Percentiles rank a stretch among this genome's conserved stretches.
Evolutionary conservation across 2,113 vertebrate genomes (phyloP).

Genomic region (Baryphthengus martii): DNA sequence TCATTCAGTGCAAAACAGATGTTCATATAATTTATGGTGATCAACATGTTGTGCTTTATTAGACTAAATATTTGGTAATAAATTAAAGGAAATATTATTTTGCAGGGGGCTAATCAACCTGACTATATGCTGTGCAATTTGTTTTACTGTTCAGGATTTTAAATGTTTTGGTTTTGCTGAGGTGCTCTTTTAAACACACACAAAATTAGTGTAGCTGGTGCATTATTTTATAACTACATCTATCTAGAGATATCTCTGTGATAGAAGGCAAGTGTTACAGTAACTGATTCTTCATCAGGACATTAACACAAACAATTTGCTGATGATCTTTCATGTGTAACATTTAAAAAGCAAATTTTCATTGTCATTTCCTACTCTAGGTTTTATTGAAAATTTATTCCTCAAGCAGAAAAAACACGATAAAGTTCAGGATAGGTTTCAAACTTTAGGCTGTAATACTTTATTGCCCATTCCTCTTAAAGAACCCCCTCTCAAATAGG

Average conservation of each 20-base stretch:
- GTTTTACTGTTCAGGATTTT: not conserved
- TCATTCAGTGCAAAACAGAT: constrained; percentile 33
- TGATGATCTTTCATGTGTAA: not conserved
- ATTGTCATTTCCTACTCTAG: not conserved
- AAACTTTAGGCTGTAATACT: not conserved
- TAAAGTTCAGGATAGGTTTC: not conserved
- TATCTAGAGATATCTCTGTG: not conserved
- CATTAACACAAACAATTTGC: not conserved
- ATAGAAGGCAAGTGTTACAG: not conserved
- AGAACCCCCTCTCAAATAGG: not conserved
- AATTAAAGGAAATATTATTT: constrained; percentile 17
- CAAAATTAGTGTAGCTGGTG: not conserved
- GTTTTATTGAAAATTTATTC: not conserved
- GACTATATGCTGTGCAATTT: not conserved
- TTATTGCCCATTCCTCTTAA: not conserved
- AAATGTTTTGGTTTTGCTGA: not conserved
- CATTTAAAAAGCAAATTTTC: not conserved
- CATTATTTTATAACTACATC: not conserved
- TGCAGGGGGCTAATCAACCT: not conserved
- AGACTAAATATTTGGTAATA: constrained; percentile 16
- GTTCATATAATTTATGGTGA: constrained; percentile 15
- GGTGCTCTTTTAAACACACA: not conserved
- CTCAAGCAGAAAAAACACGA: not conserved
- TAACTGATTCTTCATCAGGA: not conserved
- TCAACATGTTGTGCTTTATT: not conserved